These are phyloP conservation scores for Rhadinocentrus ornatus DNA, from an alignment of 2,797 vertebrate genomes.

Conservation along the genomic window DNA sequence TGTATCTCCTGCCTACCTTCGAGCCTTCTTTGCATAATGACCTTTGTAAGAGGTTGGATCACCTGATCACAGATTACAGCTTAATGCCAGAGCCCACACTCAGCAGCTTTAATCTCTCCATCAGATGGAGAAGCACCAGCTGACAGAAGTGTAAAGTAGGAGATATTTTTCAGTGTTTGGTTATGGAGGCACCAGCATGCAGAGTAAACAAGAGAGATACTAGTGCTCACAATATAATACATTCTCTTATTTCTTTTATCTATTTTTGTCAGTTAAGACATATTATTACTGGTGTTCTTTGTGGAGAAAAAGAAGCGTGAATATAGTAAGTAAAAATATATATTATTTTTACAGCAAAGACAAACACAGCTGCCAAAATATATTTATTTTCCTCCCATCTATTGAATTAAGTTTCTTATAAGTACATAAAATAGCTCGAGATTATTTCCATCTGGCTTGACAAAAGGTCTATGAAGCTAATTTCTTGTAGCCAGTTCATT, in stretches of 20 bases:
- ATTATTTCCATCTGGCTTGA: not conserved
- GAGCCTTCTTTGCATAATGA: slow-evolving; percentile 15
- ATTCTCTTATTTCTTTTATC: not conserved
- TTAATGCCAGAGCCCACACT: slow-evolving; percentile 16
- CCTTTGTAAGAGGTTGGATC: slow-evolving; percentile 31
- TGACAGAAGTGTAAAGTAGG: slow-evolving; percentile 13
- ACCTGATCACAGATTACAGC: slow-evolving; percentile 47
- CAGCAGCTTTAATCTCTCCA: slow-evolving; percentile 39
- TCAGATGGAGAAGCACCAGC: slow-evolving; percentile 42
- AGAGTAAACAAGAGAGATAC: not conserved
- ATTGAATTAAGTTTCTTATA: not conserved
- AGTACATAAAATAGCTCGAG: not conserved
- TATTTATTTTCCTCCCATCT: not conserved
- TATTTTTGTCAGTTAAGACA: not conserved
- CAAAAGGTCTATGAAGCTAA: not conserved
- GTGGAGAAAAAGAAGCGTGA: not conserved
- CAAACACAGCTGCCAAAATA: not conserved
- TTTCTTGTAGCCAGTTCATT: not conserved
- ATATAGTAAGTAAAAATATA: not conserved
- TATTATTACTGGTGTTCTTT: not conserved
- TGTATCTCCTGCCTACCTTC: not conserved
- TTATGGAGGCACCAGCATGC: not conserved
- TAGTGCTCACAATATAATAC: not conserved
- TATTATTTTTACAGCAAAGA: not conserved
- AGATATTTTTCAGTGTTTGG: not conserved